Evolutionary conservation across 2,888 invertebrate species (phyloP), one percentile per base, ranked within the genome.

Genomic region (Plagodis pulveraria): DNA sequence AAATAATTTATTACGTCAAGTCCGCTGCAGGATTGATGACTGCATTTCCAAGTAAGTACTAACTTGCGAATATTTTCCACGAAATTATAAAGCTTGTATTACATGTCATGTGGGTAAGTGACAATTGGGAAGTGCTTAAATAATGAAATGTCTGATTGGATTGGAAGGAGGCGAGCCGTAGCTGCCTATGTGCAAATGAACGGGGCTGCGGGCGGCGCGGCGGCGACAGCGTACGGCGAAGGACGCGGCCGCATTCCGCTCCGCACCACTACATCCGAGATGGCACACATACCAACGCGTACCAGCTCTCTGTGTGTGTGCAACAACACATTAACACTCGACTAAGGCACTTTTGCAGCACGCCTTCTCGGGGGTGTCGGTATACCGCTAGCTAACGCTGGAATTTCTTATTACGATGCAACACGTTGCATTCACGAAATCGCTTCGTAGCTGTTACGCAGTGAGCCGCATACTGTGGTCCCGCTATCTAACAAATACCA

Each of bases 211-310:
- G 36, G 36, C 36, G 40, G 40, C 22, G 40, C 40, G 10, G 10
- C 10, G 40, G 40, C 0, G 40, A 10, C 40, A 84, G 77, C 83
- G 87, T 86, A 86, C 84, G 84, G 76, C 88, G 91, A 91, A 91
- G 91, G 91, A 91, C 91, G 90, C 84, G 91, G 84, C 90, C 91
- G 91, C 91, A 91, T 91, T 91, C 91, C 91, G 72, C 76, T 71
- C 78, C 82, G 76, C 85, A 84, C 87, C 77, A 84, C 80, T 77
- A 84, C 87, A 85, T 69, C 68, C 78, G 79, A 83, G 83, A 83
- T 85, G 88, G 80, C 89, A 86, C 83, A 89, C 87, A 89, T 89
- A 88, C 86, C 85, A 70, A 83, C 83, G 83, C 83, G 86, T 80
- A 72, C 71, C 59, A 64, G 61, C 66, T 60, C 69, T 74, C 76